These are phyloP conservation scores for Epizoanthus illoricatus DNA, from an alignment of 92 coral and sea anemone species.

Conservation along the genomic window DNA sequence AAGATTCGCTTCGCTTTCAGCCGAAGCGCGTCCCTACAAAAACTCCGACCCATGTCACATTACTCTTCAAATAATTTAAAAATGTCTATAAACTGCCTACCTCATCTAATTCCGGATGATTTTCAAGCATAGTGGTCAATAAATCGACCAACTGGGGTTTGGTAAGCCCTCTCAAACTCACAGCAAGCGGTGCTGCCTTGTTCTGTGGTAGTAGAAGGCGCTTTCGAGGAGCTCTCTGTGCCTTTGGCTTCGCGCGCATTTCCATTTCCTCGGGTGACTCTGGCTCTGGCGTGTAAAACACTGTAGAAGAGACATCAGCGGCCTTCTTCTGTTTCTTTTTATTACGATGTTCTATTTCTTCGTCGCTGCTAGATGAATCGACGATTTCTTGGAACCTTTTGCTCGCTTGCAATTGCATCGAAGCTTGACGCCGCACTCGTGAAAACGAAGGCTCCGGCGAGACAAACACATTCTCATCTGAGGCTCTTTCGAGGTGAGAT, in stretches of 20 bases:
- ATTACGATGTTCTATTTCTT: slow-evolving; percentile 8
- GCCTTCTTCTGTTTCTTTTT: slow-evolving; percentile 27
- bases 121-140: slow-evolving; percentile 46
- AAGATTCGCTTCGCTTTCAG: too few species aligned
- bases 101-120: slow-evolving; percentile 73
- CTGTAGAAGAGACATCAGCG: slow-evolving; percentile 38
- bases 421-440: slow-evolving; percentile 42
- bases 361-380: slow-evolving; percentile 28
- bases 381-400: slow-evolving; percentile 13
- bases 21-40: not conserved
- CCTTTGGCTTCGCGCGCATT: slow-evolving; percentile 17
- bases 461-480: slow-evolving; percentile 80
- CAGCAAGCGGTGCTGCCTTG: slow-evolving; percentile 44
- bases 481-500: slow-evolving; percentile 52
- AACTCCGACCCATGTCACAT: too few species aligned
- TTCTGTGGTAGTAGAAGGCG: slow-evolving; percentile 53
- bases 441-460: slow-evolving; percentile 49
- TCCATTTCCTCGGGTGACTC: slow-evolving; percentile 57
- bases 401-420: slow-evolving; percentile 4
- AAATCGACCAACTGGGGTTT: slow-evolving; percentile 67
- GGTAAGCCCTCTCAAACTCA: slow-evolving; percentile 61
- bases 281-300: slow-evolving; percentile 78
- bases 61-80: not conserved
- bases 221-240: slow-evolving; percentile 43
- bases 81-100: slow-evolving; percentile 30